Percentiles rank a stretch among this genome's conserved stretches.
phyloP scores from a whole-genome alignment of 2,888 invertebrate species.

The Belgica antarctica region DNA sequence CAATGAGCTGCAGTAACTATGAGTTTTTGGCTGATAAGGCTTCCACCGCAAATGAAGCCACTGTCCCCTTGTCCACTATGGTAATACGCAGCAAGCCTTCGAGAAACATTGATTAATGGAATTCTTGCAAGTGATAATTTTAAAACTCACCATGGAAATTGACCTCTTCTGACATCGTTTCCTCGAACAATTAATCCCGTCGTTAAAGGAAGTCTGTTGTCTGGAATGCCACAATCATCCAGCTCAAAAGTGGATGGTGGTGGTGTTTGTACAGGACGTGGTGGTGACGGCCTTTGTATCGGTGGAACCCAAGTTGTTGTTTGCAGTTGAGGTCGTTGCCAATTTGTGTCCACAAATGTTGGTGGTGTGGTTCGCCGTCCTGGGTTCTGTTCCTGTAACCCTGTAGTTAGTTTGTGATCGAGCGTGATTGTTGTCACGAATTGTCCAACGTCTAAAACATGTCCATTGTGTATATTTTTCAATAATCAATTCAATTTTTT shows the following conservation, averaged over 20 bases:
- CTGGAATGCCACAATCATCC: not conserved
- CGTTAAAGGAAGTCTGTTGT: not conserved
- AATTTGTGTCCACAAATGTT: not conserved
- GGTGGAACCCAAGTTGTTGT: not conserved
- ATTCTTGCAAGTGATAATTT: not conserved
- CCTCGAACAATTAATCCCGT: not conserved
- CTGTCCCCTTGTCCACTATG: not conserved
- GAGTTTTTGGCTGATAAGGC: not conserved
- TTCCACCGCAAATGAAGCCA: slow-evolving; percentile 30
- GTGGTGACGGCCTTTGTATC: not conserved
- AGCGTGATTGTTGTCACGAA: slow-evolving; percentile 17
- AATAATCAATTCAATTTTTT: not conserved
- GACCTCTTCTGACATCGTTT: not conserved
- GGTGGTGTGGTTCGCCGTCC: not conserved
- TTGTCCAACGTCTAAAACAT: not conserved
- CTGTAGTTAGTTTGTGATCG: not conserved
- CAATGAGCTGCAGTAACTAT: slow-evolving; percentile 27
- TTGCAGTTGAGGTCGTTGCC: not conserved
- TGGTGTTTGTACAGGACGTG: not conserved
- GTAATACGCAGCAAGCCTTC: slow-evolving; percentile 2
- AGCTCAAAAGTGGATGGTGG: not conserved
- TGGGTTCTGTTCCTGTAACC: not conserved
- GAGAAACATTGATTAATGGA: too few species aligned
- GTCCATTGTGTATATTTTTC: not conserved
- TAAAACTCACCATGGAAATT: slow-evolving; percentile 33